Evolutionary conservation across 2,113 vertebrate species (phyloP).

Genomic region (Gulo gulo): DNA sequence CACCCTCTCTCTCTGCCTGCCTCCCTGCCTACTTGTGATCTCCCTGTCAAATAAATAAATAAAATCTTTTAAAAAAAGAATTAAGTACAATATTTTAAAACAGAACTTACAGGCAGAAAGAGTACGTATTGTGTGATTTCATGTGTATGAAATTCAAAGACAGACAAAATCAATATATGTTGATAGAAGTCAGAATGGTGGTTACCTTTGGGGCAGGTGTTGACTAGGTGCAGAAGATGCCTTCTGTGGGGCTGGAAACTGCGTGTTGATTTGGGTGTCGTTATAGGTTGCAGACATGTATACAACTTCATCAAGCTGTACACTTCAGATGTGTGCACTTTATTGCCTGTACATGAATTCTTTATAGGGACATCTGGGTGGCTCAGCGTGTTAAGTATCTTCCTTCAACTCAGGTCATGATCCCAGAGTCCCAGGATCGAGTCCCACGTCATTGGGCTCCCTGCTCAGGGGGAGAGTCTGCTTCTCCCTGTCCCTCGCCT

Average conservation of each 20-base stretch:
- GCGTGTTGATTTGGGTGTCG: not conserved
- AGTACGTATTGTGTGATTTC: not conserved
- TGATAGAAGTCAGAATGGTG: not conserved
- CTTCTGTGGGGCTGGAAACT: not conserved
- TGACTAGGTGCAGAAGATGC: not conserved
- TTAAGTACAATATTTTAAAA: not conserved
- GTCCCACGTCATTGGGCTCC: no score
- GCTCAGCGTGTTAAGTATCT: no score
- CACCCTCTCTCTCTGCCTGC: no score
- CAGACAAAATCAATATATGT: not conserved
- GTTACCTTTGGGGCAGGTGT: not conserved
- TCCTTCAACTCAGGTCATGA: no score
- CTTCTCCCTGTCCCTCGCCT: no score
- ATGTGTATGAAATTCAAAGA: not conserved
- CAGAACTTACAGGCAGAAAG: not conserved
- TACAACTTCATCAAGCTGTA: not conserved
- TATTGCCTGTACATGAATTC: not conserved
- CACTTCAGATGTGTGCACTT: not conserved
- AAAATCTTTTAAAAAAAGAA: not conserved
- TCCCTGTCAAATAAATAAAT: no score
- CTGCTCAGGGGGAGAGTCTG: no score
- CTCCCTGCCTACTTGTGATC: no score
- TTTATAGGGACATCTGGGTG: not conserved
- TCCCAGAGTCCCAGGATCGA: no score
- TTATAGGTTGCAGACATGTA: not conserved